phyloP scores from a whole-genome alignment of 2,888 invertebrate species.

The Trichopoda pennipes region DNA sequence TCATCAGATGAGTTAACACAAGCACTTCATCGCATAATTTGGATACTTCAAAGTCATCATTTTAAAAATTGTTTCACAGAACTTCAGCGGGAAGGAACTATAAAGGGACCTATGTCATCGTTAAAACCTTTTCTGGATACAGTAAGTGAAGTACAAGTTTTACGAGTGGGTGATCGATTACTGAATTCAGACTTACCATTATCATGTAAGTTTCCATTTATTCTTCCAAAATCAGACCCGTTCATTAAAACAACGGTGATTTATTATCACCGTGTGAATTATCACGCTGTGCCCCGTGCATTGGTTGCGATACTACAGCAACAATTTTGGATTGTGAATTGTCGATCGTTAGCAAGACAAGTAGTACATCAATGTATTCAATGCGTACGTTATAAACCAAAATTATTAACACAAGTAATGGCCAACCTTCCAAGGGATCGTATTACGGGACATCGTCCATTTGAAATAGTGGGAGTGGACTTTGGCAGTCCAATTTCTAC shows the following conservation, averaged over 20 bases:
- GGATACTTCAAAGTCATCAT: too few species aligned
- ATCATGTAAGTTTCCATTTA: slow-evolving; percentile 18
- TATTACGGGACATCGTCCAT: slow-evolving; percentile 9
- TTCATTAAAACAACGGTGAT: too few species aligned
- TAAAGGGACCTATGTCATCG: neutral
- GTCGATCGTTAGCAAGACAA: slow-evolving; percentile 29
- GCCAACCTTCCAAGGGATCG: slow-evolving; percentile 28
- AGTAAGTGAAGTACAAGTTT: neutral
- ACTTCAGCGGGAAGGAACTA: too few species aligned
- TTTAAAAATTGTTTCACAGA: too few species aligned
- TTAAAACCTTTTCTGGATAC: neutral
- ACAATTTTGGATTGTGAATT: slow-evolving; percentile 36
- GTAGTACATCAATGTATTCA: slow-evolving; percentile 37
- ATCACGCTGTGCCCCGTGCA: neutral
- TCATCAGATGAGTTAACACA: too few species aligned
- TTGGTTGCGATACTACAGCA: slow-evolving; percentile 2
- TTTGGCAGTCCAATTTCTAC: neutral
- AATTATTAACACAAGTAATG: slow-evolving; percentile 29
- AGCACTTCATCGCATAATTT: too few species aligned
- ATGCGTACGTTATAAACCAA: slow-evolving; percentile 15
- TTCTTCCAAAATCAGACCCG: slow-evolving; percentile 41
- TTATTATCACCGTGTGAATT: too few species aligned
- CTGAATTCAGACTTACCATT: slow-evolving; percentile 4
- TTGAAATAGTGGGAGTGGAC: slow-evolving; percentile 27
- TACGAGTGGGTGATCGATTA: slow-evolving; percentile 36